Percentiles rank a stretch among this genome's conserved stretches.
phyloP scores from a whole-genome alignment of 2,113 vertebrate species.

The Grantiella picta region DNA sequence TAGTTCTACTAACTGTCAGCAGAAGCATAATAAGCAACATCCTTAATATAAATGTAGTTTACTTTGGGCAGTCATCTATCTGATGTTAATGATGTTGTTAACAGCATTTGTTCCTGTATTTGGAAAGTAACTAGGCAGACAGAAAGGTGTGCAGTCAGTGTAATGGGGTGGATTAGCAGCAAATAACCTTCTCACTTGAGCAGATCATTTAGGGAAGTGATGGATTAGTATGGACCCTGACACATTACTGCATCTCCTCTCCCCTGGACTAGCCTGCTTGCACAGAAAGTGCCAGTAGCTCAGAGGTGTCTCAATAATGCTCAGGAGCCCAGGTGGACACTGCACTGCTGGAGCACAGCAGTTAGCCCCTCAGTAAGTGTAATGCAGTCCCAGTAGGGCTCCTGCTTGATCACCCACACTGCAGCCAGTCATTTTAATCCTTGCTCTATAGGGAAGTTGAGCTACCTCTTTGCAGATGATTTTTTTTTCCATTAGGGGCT shows the following conservation, averaged over 20 bases:
- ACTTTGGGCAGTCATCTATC: background rate
- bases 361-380: background rate
- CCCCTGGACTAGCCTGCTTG: background rate
- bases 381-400: background rate
- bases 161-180: background rate
- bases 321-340: background rate
- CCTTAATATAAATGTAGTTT: background rate
- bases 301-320: background rate
- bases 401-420: background rate
- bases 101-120: background rate
- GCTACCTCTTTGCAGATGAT: background rate
- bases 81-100: background rate
- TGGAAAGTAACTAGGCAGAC: background rate
- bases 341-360: background rate
- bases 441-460: background rate
- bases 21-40: background rate
- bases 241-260: background rate
- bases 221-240: background rate
- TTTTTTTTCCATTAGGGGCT: accelerated
- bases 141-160: background rate
- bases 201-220: background rate
- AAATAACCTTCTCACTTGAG: background rate
- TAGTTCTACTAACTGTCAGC: background rate
- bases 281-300: background rate
- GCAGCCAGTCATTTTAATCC: background rate